Base-by-base conservation (phyloP, 2,888 invertebrate species). In the Colletes collaris region DNA sequence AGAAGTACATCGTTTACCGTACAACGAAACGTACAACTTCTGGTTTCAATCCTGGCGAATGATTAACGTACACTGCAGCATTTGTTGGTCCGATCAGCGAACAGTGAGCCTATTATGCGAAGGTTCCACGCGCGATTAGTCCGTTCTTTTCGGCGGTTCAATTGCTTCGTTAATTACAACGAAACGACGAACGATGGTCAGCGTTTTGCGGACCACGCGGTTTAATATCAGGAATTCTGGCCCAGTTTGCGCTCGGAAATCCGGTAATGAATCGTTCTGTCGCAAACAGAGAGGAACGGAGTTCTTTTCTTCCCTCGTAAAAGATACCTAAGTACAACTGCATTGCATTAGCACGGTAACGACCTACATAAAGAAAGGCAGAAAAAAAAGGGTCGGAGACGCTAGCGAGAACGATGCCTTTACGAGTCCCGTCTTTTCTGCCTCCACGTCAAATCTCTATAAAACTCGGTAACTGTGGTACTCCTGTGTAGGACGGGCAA, bases 181-280 rank as follows among this genome's bases (percentile, higher is more conserved):
- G 11, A 13, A 59, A 71, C n/a, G 53, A 52, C 10, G 27, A 69
- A 46, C 65, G 67, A 55, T 19, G 49, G 58, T 44, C 50, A 37
- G 19, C 58, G 58, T 77, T 72, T 56, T 44, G 71, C 65, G 16
- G 50, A 13, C 13, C 10, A 35, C 46, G 37, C 13, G 52, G 50
- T 35, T 13, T 55, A 63, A 62, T 76, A 66, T 82, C 40, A 58
- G 27, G 49, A 11, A 64, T 49, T 55, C 74, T 74, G 58, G 58
- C 73, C 40, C 58, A 44, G 52, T 65, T 66, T 46, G 35, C 40
- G 50, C 55, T 49, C 13, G 40, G 44, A 79, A 76, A 79, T 76
- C 50, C 58, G 40, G 19, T 56, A 70, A 68, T 59, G 73, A 79
- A 82, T 82, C 44, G 63, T 66, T 16, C 58, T 58, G 58, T 69